Conservation (phyloP, 64 coral and sea anemone genomes). For the Montipora capricornis region DNA sequence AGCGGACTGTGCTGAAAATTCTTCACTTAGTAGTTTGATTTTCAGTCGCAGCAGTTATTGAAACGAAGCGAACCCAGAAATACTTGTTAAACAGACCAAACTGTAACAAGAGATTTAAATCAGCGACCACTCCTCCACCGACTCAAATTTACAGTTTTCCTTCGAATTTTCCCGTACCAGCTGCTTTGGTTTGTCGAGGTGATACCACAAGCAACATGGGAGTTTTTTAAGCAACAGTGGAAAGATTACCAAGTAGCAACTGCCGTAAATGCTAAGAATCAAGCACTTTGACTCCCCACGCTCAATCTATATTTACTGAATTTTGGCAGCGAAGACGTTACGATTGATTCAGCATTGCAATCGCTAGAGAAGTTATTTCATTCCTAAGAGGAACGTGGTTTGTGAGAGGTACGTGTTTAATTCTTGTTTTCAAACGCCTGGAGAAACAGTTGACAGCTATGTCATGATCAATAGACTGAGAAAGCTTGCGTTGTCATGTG, state of each 20-base stretch:
- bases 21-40: not conserved
- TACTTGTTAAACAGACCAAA: not conserved
- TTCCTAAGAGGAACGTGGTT: conserved; percentile 65
- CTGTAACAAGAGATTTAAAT: not conserved
- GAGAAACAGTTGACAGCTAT: conserved; percentile 34
- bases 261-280: conserved; percentile 22
- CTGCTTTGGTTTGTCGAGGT: conserved; percentile 47
- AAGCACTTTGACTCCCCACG: conserved; percentile 22
- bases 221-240: conserved; percentile 71
- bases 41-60: too few species aligned
- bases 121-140: not conserved
- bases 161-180: conserved; percentile 24
- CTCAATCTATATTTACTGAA: conserved; percentile 51
- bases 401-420: conserved; percentile 65
- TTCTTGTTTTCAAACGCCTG: conserved; percentile 63
- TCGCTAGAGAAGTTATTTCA: conserved; percentile 54
- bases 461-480: conserved; percentile 14
- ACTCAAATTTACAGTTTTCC: not conserved
- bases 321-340: conserved; percentile 37
- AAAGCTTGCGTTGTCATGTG: conserved; percentile 54
- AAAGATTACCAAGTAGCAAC: conserved; percentile 68
- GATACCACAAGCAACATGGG: conserved; percentile 54
- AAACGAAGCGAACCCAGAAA: too few species aligned
- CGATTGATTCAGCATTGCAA: conserved; percentile 20
- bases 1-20: not conserved